A percentile compares a stretch with the other conserved stretches of the same genome.
phyloP scores from a whole-genome alignment of 2,888 invertebrate species.

The Cantharis rustica region DNA sequence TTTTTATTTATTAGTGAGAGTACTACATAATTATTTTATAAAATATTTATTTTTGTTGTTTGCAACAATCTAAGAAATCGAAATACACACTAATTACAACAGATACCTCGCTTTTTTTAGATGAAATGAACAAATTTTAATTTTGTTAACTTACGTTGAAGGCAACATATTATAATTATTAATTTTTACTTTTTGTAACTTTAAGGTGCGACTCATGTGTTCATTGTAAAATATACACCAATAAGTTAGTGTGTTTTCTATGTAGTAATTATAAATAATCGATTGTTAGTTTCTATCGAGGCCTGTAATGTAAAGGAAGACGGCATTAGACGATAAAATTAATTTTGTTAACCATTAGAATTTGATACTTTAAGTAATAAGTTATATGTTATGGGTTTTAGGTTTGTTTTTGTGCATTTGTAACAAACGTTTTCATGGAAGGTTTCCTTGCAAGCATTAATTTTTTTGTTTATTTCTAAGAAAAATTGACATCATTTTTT shows the following conservation, averaged over 20 bases:
- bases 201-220: constrained; percentile 34
- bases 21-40: not conserved
- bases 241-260: constrained; percentile 25
- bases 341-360: not conserved
- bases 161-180: not conserved
- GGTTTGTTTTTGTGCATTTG: not conserved
- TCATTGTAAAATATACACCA: constrained; percentile 34
- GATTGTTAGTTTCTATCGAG: not conserved
- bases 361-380: not conserved
- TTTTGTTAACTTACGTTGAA: not conserved
- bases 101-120: not conserved
- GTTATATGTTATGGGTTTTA: not conserved
- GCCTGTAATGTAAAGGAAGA: not conserved
- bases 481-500: not conserved
- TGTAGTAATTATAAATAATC: not conserved
- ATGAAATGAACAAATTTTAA: not conserved
- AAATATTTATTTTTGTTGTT: not conserved
- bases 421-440: not conserved
- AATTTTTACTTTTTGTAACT: constrained; percentile 3
- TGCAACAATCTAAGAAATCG: not conserved
- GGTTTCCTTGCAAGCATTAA: not conserved
- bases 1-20: not conserved
- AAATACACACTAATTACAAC: not conserved
- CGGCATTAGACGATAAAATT: not conserved
- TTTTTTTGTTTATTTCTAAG: not conserved